Conservation (phyloP, 2,113 vertebrate species). For the Mionectes macconnelli region DNA sequence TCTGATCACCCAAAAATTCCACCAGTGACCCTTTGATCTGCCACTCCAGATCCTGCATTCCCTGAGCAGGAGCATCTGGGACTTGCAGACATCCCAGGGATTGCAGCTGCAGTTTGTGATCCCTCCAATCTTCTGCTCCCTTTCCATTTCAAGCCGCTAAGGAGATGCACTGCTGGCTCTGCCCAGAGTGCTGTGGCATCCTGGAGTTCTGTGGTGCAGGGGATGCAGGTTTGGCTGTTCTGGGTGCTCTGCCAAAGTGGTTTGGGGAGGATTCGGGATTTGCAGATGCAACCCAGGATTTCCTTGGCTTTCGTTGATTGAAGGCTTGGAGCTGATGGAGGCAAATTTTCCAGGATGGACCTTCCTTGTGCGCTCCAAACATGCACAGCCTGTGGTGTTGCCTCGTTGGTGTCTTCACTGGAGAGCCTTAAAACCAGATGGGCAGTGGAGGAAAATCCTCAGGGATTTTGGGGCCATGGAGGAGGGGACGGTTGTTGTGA, state of each 20-base stretch:
- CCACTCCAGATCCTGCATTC: background rate
- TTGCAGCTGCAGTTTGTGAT: background rate
- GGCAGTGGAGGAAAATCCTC: background rate
- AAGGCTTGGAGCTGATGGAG: background rate
- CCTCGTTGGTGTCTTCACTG: background rate
- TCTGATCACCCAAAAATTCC: background rate
- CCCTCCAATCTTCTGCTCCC: background rate
- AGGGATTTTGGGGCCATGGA: background rate
- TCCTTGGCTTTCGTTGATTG: background rate
- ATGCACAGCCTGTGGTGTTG: background rate
- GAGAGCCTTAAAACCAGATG: background rate
- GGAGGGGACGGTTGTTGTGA: background rate
- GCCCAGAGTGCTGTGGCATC: background rate
- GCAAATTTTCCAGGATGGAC: background rate
- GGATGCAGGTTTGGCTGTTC: background rate
- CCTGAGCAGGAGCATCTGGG: background rate
- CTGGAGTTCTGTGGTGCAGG: background rate
- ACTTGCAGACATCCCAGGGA: fast-evolving
- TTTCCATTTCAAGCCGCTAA: background rate
- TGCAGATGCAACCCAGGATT: background rate
- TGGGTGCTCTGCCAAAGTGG: background rate
- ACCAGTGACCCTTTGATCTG: background rate
- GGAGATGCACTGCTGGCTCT: background rate
- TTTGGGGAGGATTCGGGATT: background rate
- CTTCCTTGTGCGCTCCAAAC: background rate